A percentile compares a stretch with the other conserved stretches of the same genome.
These are phyloP conservation scores for Aix galericulata DNA, from an alignment of 2,113 vertebrate species.

Conservation along the genomic window DNA sequence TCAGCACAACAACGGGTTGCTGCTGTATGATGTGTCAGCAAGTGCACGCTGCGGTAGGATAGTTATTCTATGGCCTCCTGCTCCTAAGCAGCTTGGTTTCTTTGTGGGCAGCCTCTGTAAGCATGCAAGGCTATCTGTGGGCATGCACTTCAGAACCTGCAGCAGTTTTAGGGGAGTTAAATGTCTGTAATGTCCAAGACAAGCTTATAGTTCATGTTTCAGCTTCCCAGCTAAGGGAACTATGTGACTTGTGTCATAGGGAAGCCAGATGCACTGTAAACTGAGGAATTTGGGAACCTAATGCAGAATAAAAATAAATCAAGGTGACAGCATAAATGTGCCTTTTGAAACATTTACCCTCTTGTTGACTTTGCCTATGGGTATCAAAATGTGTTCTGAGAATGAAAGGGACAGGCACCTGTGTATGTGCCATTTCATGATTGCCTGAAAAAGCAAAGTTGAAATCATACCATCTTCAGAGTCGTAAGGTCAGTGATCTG, in stretches of 20 bases:
- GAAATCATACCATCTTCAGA: background rate
- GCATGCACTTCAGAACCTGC: background rate
- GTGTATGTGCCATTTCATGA: background rate
- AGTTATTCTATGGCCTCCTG: background rate
- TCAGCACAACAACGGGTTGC: background rate
- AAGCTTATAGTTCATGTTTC: background rate
- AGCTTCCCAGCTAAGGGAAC: background rate
- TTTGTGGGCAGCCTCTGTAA: background rate
- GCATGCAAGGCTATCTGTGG: background rate
- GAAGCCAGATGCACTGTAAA: background rate
- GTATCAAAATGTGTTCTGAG: background rate
- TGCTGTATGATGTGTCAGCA: rapidly evolving
- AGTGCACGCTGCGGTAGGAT: background rate
- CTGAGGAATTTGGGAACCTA: background rate
- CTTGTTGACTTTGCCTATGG: background rate
- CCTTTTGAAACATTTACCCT: background rate
- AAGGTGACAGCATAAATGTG: background rate
- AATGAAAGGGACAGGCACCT: background rate
- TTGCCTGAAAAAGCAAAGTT: background rate
- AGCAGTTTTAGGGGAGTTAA: background rate
- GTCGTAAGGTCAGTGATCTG: background rate
- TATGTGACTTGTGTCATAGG: background rate
- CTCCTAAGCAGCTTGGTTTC: background rate
- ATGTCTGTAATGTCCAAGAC: background rate
- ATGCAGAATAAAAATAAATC: background rate